Conservation (phyloP, 2,888 invertebrate species). For the Muschampia plurimacula region DNA sequence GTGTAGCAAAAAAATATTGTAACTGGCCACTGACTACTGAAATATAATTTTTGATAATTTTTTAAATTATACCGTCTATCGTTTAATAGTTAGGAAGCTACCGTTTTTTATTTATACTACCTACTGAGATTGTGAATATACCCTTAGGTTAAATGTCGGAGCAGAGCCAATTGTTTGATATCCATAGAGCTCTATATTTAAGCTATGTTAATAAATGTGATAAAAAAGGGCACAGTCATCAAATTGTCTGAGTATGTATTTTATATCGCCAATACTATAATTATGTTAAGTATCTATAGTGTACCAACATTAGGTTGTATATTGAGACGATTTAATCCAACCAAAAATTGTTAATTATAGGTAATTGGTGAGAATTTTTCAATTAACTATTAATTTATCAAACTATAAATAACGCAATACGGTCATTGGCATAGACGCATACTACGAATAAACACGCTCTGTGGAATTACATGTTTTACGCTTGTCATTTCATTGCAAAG, state of each 20-base stretch:
- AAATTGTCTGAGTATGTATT: neutral
- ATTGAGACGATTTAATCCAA: too few relatives aligned
- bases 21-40: constrained; percentile 83
- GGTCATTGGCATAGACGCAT: constrained; percentile 13
- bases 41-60: constrained; percentile 85
- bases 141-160: constrained; percentile 9
- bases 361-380: too few relatives aligned
- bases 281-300: too few relatives aligned
- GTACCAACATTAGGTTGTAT: too few relatives aligned
- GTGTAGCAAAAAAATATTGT: constrained; percentile 77
- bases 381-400: neutral
- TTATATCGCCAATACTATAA: neutral
- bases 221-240: neutral
- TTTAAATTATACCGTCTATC: constrained; percentile 80
- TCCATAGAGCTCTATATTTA: constrained; percentile 13
- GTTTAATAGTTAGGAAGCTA: constrained; percentile 73
- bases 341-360: too few relatives aligned
- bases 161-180: constrained; percentile 4
- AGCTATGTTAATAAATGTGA: neutral
- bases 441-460: constrained; percentile 4
- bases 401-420: constrained; percentile 1
- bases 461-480: constrained; percentile 31
- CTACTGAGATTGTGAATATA: constrained; percentile 21
- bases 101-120: constrained; percentile 53
- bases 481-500: constrained; percentile 34